These are phyloP conservation scores for Cataglyphis hispanica DNA, from an alignment of 1,140 invertebrate species.

Conservation along the genomic window DNA sequence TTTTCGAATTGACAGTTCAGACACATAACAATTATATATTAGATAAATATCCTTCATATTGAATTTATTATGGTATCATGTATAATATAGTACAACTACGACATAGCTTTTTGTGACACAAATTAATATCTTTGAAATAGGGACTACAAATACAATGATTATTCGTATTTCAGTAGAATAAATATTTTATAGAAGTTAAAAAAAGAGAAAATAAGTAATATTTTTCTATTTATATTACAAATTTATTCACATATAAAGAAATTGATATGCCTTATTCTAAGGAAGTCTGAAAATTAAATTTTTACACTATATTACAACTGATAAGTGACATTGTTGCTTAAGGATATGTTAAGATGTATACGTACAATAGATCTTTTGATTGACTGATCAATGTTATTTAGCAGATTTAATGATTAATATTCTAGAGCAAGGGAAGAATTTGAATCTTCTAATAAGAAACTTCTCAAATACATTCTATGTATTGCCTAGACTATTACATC, in stretches of 20 bases:
- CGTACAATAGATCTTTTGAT: background rate
- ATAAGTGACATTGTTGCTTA: background rate
- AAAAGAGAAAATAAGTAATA: background rate
- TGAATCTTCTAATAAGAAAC: background rate
- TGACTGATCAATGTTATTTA: constrained; percentile 1
- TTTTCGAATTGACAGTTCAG: background rate
- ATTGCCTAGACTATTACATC: background rate
- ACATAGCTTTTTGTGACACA: no score
- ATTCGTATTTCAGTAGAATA: background rate
- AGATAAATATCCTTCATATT: background rate
- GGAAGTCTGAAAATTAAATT: background rate
- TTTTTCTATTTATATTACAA: background rate
- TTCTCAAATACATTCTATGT: background rate
- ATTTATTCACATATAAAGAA: no score
- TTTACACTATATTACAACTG: background rate
- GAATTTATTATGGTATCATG: background rate
- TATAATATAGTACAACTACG: no score
- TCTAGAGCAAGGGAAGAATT: background rate
- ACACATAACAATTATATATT: background rate
- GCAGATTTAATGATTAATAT: background rate
- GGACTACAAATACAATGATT: background rate
- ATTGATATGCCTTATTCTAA: no score
- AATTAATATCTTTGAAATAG: no score
- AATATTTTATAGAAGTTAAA: background rate
- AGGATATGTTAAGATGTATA: background rate